Conservation (phyloP, 2,888 invertebrate species). For the Cephus spinipes region DNA sequence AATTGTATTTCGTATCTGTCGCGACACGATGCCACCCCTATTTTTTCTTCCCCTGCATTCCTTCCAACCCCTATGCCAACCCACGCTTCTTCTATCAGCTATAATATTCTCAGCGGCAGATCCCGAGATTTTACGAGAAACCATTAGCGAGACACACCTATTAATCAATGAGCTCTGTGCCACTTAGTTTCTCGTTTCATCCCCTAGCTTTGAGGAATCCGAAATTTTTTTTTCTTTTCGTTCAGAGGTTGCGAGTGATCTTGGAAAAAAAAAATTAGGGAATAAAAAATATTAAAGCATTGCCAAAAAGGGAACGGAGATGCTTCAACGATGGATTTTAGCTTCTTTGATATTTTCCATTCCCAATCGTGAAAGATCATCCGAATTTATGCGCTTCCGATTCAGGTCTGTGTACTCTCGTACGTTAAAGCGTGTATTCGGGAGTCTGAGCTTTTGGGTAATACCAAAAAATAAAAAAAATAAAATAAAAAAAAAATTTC, state of each 20-base stretch:
- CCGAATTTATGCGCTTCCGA: neutral
- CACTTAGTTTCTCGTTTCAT: conserved; percentile 22
- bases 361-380: neutral
- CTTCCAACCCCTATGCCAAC: conserved; percentile 21
- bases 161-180: conserved; percentile 32
- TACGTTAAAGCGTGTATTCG: neutral
- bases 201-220: no score
- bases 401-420: neutral
- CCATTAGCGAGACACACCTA: conserved; percentile 43
- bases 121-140: conserved; percentile 18
- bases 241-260: neutral
- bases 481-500: neutral
- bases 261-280: no score
- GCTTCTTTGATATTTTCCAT: neutral
- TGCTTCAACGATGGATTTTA: neutral
- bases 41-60: conserved; percentile 1
- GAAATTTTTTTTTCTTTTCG: neutral
- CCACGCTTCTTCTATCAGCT: neutral
- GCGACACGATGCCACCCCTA: no score
- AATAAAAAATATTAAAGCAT: no score
- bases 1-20: no score
- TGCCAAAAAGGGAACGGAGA: neutral
- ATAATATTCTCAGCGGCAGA: conserved; percentile 20
- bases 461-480: neutral
- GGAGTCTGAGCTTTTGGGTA: neutral